These are phyloP conservation scores for Pteruthius melanotis DNA, from an alignment of 2,113 vertebrate species.

Conservation along the genomic window DNA sequence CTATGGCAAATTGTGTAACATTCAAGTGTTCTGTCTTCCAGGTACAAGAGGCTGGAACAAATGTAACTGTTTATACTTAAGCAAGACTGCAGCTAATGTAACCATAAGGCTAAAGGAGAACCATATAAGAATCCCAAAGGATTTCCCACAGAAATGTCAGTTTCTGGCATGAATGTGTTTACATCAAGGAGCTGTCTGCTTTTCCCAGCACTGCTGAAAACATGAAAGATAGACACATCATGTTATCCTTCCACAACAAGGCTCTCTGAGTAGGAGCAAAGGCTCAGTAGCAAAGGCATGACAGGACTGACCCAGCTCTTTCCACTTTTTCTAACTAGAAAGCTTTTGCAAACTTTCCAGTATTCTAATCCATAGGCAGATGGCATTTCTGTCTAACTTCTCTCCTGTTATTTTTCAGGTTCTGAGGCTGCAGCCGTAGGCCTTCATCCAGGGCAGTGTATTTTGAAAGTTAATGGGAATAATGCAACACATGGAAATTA, in stretches of 20 bases:
- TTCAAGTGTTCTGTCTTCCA: not conserved
- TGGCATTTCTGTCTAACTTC: not conserved
- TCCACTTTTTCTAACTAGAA: not conserved
- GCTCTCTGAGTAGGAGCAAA: not conserved
- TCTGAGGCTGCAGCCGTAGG: conserved; percentile 84
- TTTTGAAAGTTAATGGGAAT: conserved; percentile 92
- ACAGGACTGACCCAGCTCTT: not conserved
- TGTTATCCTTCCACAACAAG: not conserved
- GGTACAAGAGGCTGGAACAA: not conserved
- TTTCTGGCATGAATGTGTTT: not conserved
- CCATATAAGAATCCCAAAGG: not conserved
- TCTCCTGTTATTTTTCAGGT: conserved; percentile 69
- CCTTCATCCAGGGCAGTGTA: conserved; percentile 90
- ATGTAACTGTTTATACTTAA: not conserved
- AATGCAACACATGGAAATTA: conserved; percentile 78
- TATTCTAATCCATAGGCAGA: not conserved
- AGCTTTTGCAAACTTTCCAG: not conserved
- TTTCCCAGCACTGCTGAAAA: not conserved
- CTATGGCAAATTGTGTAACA: not conserved
- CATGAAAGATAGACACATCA: not conserved
- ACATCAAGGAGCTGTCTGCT: not conserved
- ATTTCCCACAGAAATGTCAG: not conserved
- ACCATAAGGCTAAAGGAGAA: not conserved
- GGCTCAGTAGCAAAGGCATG: not conserved
- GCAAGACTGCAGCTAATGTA: not conserved